Percentiles rank a stretch among this genome's conserved stretches.
phyloP scores from a whole-genome alignment of 2,888 invertebrate species.

The Hemistola chrysoprasaria region DNA sequence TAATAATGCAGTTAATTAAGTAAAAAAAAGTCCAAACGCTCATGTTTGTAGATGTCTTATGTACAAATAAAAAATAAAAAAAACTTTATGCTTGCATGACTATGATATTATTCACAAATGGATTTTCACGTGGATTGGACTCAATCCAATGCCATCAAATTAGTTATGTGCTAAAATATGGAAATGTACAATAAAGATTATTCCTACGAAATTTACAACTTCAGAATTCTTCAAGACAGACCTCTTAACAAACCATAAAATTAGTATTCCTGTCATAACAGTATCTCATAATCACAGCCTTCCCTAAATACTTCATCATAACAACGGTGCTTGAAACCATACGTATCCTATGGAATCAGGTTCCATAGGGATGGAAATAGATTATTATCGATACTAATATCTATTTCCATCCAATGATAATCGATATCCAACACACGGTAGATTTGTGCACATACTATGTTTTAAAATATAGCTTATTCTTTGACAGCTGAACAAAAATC shows the following conservation, averaged over 20 bases:
- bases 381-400: not conserved
- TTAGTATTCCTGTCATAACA: constrained; percentile 20
- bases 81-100: too few species aligned
- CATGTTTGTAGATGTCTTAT: too few species aligned
- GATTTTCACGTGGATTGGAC: not conserved
- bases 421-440: too few species aligned
- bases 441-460: too few species aligned
- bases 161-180: constrained; percentile 18
- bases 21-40: too few species aligned
- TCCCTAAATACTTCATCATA: constrained; percentile 14
- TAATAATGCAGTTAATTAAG: too few species aligned
- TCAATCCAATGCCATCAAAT: constrained; percentile 6
- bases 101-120: too few species aligned
- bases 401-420: too few species aligned
- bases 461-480: too few species aligned
- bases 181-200: constrained; percentile 6
- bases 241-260: constrained; percentile 20
- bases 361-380: constrained; percentile 6
- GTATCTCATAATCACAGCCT: constrained; percentile 17
- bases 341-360: constrained; percentile 37
- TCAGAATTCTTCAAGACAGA: constrained; percentile 8
- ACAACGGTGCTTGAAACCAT: constrained; percentile 37
- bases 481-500: too few species aligned
- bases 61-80: too few species aligned
- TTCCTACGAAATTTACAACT: constrained; percentile 2